phyloP scores from a whole-genome alignment of 1,140 invertebrate genomes.

The Galleria mellonella region DNA sequence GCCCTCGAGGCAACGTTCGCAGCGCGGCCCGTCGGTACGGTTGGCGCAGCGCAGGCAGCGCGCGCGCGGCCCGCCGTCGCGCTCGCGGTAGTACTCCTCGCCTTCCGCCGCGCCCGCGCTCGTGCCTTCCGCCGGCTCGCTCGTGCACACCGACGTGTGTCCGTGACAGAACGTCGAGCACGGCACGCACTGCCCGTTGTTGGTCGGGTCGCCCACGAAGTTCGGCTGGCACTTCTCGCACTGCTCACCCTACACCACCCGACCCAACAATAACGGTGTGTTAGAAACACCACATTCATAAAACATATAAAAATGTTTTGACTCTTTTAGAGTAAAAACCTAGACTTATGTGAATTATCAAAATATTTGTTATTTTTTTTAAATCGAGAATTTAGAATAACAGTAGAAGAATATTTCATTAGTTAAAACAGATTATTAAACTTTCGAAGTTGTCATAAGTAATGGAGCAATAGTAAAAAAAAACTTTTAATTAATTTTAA shows the following conservation, averaged over 20 bases:
- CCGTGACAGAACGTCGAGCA: conserved; percentile 93
- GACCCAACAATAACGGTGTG: conserved; percentile 3
- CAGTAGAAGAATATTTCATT: no score
- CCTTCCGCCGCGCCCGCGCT: conserved; percentile 74
- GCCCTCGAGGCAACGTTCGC: conserved; percentile 89
- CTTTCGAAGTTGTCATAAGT: no score
- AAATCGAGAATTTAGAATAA: no score
- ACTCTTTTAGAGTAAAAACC: no score
- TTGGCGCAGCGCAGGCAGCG: conserved; percentile 91
- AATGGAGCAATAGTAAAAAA: no score
- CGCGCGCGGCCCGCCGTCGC: conserved; percentile 80
- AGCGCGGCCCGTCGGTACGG: conserved; percentile 88
- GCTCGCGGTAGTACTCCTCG: conserved; percentile 75
- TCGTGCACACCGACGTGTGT: conserved; percentile 88
- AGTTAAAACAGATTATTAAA: no score
- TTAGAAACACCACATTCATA: not conserved
- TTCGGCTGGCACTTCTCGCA: conserved; percentile 92
- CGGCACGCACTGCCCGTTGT: conserved; percentile 90
- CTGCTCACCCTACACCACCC: conserved; percentile 77
- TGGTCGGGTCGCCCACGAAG: conserved; percentile 92
- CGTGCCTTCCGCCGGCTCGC: conserved; percentile 48
- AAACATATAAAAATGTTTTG: no score
- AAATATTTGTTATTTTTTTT: no score
- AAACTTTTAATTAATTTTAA: no score
- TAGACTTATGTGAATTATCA: no score